Conservation (phyloP, 1,140 invertebrate genomes). For the Tetraneura akinire region DNA sequence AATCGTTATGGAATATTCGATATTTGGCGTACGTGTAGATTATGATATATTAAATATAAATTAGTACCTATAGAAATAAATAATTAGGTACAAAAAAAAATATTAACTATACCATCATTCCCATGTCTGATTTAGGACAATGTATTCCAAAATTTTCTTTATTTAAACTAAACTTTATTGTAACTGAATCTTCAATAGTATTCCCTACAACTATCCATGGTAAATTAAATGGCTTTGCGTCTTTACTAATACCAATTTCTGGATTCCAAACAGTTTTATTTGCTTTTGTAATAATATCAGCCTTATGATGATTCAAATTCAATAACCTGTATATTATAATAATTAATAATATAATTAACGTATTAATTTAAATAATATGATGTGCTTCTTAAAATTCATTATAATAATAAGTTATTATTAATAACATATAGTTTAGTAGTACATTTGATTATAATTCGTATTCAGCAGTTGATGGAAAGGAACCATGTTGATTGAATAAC, state of each 20-base stretch:
- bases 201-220: constrained; percentile 48
- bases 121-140: constrained; percentile 23
- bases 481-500: constrained; percentile 54
- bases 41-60: too few species aligned
- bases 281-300: constrained; percentile 16
- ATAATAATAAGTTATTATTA: neutral
- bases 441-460: constrained; percentile 46
- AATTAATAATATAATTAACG: neutral
- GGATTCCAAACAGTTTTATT: constrained; percentile 42
- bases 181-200: constrained; percentile 28
- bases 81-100: too few species aligned
- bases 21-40: too few species aligned
- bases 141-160: constrained; percentile 22
- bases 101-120: neutral
- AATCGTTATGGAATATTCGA: too few species aligned
- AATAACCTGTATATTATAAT: constrained; percentile 15
- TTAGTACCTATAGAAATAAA: too few species aligned
- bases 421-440: constrained; percentile 1
- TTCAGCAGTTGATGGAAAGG: constrained; percentile 49
- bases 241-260: constrained; percentile 49
- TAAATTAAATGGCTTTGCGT: neutral
- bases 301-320: neutral
- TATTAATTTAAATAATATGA: neutral
- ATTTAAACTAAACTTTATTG: constrained; percentile 47
- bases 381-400: neutral